A percentile compares a stretch with the other conserved stretches of the same genome.
phyloP scores from a whole-genome alignment of 92 coral and sea anemone genomes.

The Phenganax stokvisi region DNA sequence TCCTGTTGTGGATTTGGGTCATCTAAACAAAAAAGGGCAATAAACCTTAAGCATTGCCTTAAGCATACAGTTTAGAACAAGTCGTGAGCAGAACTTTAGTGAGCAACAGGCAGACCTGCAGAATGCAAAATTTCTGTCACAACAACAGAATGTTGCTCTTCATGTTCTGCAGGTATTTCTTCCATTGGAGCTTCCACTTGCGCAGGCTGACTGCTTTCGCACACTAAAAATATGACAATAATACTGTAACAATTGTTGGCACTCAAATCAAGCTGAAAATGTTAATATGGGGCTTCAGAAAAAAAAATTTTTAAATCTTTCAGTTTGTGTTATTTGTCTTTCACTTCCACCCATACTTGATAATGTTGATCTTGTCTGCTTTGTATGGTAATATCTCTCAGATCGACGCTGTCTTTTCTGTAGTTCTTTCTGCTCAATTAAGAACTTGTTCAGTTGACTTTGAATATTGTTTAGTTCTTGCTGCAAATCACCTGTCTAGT shows the following conservation, averaged over 20 bases:
- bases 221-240: neutral
- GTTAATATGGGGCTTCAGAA: neutral
- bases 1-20: slow-evolving; percentile 15
- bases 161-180: no score
- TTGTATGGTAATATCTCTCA: slow-evolving; percentile 80
- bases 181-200: neutral
- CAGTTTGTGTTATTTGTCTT: slow-evolving; percentile 31
- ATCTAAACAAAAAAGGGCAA: neutral
- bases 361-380: slow-evolving; percentile 56
- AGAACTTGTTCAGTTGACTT: slow-evolving; percentile 58
- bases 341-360: slow-evolving; percentile 51
- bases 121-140: slow-evolving; percentile 89
- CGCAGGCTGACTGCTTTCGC: neutral
- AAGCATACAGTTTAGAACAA: neutral
- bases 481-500: slow-evolving; percentile 52
- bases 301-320: neutral
- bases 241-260: neutral
- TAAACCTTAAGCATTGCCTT: neutral
- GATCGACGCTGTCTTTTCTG: slow-evolving; percentile 92
- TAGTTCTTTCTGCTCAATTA: slow-evolving; percentile 79
- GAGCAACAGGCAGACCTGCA: slow-evolving; percentile 49
- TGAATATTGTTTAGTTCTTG: slow-evolving; percentile 60
- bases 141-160: slow-evolving; percentile 60
- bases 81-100: neutral
- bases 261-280: neutral